Evolutionary conservation across 2,888 invertebrate genomes (phyloP), one percentile per base, ranked within the genome.

Genomic region (Brenthis ino): DNA sequence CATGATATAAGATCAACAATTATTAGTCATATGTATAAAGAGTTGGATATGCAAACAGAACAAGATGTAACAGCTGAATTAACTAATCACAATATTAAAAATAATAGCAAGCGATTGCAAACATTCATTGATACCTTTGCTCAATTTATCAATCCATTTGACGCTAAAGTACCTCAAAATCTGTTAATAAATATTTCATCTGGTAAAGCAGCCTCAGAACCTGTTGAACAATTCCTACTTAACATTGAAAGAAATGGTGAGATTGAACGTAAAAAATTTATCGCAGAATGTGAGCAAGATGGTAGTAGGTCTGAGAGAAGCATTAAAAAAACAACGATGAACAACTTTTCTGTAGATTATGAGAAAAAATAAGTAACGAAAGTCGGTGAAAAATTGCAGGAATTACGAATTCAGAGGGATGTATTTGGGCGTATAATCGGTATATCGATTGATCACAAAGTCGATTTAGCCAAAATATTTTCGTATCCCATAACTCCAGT

Each of bases 1-100:
- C 74, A 80, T 72, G 66, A 74, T 67, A 28, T 74, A 65, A 72
- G 77, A 76, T 74, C 75, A 64, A 70, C 75, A 66, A 69, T 76
- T 69, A 68, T 75, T 50, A 69, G 67, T 67, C 37, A 63, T 14
- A 61, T 66, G 16, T 67, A 67, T 58, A 1, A 67, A 16, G 57
- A 71, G 16, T 53, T 68, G 47, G 57, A 37, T 24, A 43, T 73
- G n/a, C 48, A 48, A 60, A 68, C 16, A n/a, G 16, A 70, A 11
- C 71, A 69, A 65, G 71, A 72, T 63, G 50, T 72, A 24, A 66
- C 74, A 57, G 20, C 68, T 8, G 75, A 75, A 5, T 61, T 76
- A 12, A 66, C 60, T 24, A 53, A 57, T 20, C 72, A 74, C 53
- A 71, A 67, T 69, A 75, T 76, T 13, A 54, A 63, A 50, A 74